Base-by-base conservation (phyloP, 64 coral and sea anemone genomes). In the Dendrophyllia cribrosa region DNA sequence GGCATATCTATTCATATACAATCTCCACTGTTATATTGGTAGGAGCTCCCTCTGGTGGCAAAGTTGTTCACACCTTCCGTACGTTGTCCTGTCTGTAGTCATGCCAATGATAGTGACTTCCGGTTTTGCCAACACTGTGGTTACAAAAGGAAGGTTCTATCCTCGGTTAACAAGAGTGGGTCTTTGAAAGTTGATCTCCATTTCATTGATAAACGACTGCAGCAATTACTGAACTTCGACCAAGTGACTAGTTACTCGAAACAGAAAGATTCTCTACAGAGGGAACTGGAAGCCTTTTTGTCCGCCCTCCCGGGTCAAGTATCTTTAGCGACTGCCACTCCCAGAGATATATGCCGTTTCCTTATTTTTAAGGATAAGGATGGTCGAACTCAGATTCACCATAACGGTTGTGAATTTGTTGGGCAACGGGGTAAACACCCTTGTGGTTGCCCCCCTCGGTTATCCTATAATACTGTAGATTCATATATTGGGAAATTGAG, bases 371-470 rank as follows among this genome's bases (percentile, higher is more conserved):
- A 34, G 34, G 15, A 82, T 82, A 82, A 82, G 49, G 22, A 82
- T 21, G 78, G 78, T 56, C 21, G 60, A 25, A 82, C 78, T 51
- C 78, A 82, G 56, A 61, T 82, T 24, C 51, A 82, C 11, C 78
- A 60, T 55, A 11, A 82, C 19, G 56, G 78, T 60, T 82, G 78
- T 56, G 25, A 61, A 34, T 82, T 82, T 61, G 10, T 82, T 45
- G 78, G 82, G 8, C 82, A 67, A 85, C 82, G 82, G 46, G 82
- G 82, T 66, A 85, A 85, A 85, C 82, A 85, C 11, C 25, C 63
- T 66, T 85, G 82, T 86, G 82, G 47, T 70, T 86, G 82, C 34
- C 82, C 82, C 13, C 82, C 69, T 19, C 59, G 82, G 47, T 66
- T 86, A 86, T 86, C 34, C 34, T 34, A 34, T 34, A 34, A 34